Evolutionary conservation across 2,797 vertebrate genomes (phyloP), one percentile per base, ranked within the genome.

Genomic region (Rhynchonycteris naso): DNA sequence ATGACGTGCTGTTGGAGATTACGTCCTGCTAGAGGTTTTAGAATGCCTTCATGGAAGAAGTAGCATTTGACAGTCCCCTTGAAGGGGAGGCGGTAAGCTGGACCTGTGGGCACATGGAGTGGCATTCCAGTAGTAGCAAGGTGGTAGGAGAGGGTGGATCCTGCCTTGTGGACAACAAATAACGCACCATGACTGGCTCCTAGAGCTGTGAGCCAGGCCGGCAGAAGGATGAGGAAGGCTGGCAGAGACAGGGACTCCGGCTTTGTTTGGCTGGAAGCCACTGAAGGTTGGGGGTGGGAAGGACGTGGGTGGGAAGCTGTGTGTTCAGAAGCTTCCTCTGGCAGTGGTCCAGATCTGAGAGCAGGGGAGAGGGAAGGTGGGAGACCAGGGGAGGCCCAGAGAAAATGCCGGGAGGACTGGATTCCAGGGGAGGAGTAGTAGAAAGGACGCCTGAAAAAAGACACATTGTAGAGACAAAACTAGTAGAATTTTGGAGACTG

Each of bases 251-350:
- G 14, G 50, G 18, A 21, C 2, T 33, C 80, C 21, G 56, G 38
- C 33, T 74, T 90, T 56, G 26, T 80, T 88, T 83, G 91, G 38
- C 50, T 86, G 88, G 83, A 95, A 94, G 65, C 11, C 71, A 6
- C 24, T 30, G 38, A 19, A 71, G 38, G 63, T 65, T 86, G 66
- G 30, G 33, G 21, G 54, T 24, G 35, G 61, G 50, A 63, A 69
- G 19, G n/a, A 47, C 1, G 4, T 52, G 47, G 14, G 18, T 63
- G 24, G 35, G 72, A 65, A 33, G 30, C 87, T 82, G 30, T 54
- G 24, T 65, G 83, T 88, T 80, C 47, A 6, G 38, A 83, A 74
- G 16, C 58, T 54, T 68, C 68, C 43, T n/a, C n/a, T 65, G 66
- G 28, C 52, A 54, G 61, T 0, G 1, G 19, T 72, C 9, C 1